phyloP scores from a whole-genome alignment of 1,140 invertebrate species.

The Nylanderia fulva region DNA sequence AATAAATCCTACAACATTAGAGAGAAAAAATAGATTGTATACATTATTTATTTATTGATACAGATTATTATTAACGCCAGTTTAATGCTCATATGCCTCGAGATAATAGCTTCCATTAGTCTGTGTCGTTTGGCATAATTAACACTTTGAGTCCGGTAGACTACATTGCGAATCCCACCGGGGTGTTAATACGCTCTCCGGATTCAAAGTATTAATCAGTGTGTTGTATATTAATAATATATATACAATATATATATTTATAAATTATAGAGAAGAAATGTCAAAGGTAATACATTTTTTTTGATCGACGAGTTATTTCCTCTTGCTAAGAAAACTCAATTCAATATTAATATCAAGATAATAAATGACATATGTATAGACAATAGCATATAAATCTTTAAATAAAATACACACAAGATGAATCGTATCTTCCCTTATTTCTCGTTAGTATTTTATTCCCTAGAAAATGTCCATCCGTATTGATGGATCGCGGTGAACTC shows the following conservation, averaged over 20 bases:
- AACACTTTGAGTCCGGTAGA: slow-evolving; percentile 42
- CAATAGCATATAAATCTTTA: neutral
- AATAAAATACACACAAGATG: slow-evolving; percentile 10
- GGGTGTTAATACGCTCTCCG: slow-evolving; percentile 36
- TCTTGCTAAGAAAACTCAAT: neutral
- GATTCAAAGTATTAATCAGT: slow-evolving; percentile 54
- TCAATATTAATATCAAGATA: neutral
- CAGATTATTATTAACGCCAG: slow-evolving; percentile 46
- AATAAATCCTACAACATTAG: neutral
- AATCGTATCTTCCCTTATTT: slow-evolving; percentile 15
- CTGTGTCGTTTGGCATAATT: slow-evolving; percentile 49
- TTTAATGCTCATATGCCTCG: slow-evolving; percentile 46
- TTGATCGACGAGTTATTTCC: neutral
- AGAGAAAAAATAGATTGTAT: neutral
- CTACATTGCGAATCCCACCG: slow-evolving; percentile 33
- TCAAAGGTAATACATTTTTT: neutral
- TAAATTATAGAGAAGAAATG: neutral
- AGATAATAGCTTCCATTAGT: slow-evolving; percentile 57
- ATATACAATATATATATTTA: no score
- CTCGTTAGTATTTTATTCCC: slow-evolving; percentile 37
- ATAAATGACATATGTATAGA: no score
- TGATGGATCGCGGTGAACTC: slow-evolving; percentile 20
- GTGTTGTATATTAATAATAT: slow-evolving; percentile 20
- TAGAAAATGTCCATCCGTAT: slow-evolving; percentile 12
- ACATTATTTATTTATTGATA: neutral